phyloP scores from a whole-genome alignment of 35 echinoderm and acorn worm species.

The Amphiura filiformis region DNA sequence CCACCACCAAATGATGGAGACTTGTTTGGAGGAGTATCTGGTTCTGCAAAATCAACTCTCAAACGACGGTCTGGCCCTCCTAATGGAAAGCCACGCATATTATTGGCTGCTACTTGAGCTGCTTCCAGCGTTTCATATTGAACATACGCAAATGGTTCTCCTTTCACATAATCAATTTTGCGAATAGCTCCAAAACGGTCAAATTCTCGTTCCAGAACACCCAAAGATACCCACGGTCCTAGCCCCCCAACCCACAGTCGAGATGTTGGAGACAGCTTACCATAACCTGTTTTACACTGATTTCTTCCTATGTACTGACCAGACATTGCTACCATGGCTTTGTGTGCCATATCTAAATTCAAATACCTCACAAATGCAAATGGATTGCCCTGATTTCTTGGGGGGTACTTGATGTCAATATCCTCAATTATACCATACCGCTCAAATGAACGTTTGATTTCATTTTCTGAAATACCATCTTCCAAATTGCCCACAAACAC shows the following conservation, averaged over 20 bases:
- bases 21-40: conserved; percentile 8
- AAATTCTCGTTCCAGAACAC: conserved; percentile 97
- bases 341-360: conserved; percentile 97
- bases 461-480: conserved; percentile 69
- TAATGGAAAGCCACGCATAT: conserved; percentile 90
- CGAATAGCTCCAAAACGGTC: conserved; percentile 99
- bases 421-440: conserved; percentile 95
- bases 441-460: conserved; percentile 79
- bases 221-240: conserved; percentile 86
- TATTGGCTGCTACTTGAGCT: conserved; percentile 80
- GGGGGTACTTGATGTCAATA: conserved; percentile 91
- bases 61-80: conserved; percentile 82
- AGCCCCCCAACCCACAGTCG: conserved; percentile 95
- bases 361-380: conserved; percentile 99
- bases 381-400: conserved; percentile 91
- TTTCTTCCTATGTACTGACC: conserved; percentile 99
- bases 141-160: conserved; percentile 87
- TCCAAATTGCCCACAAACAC: conserved; percentile 98
- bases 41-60: conserved; percentile 95
- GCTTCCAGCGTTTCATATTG: conserved; percentile 98
- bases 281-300: conserved; percentile 94
- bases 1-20: not conserved
- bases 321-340: conserved; percentile 91
- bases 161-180: conserved; percentile 98
- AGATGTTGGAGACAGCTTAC: conserved; percentile 88